A percentile compares a stretch with the other conserved stretches of the same genome.
Conservation (phyloP, 1,140 invertebrate genomes). For the Drosophila nebulosa region DNA sequence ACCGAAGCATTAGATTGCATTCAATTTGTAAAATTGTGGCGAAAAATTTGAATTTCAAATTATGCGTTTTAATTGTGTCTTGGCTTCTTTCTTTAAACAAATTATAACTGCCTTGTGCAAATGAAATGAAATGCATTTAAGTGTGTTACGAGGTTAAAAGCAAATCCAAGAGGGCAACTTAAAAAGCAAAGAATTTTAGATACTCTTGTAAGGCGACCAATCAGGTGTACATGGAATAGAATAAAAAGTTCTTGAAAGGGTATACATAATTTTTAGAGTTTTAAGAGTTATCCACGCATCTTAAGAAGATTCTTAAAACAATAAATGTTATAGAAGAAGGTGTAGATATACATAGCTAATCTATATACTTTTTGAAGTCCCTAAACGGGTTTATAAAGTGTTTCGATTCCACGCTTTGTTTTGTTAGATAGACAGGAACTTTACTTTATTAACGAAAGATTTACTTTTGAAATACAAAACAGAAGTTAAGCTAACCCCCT, state of each 20-base stretch:
- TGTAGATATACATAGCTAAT: too few species aligned
- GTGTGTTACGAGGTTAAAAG: slow-evolving; percentile 25
- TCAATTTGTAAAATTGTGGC: slow-evolving; percentile 47
- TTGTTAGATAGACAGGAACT: too few species aligned
- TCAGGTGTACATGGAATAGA: background rate
- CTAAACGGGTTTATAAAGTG: too few species aligned
- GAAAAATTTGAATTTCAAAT: slow-evolving; percentile 46
- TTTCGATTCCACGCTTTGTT: too few species aligned
- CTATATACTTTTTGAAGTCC: too few species aligned
- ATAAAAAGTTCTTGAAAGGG: background rate
- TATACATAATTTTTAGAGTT: background rate
- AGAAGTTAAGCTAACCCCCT: too few species aligned
- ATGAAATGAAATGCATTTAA: slow-evolving; percentile 48
- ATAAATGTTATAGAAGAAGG: too few species aligned
- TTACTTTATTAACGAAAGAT: too few species aligned
- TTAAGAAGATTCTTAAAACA: too few species aligned
- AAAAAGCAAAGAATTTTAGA: background rate
- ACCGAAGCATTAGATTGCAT: slow-evolving; percentile 41
- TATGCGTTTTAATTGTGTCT: slow-evolving; percentile 59
- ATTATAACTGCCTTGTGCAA: slow-evolving; percentile 48
- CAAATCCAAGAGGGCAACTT: background rate
- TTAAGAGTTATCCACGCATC: too few species aligned
- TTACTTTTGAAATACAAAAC: too few species aligned
- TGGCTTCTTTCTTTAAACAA: slow-evolving; percentile 34
- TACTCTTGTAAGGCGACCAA: background rate